Evolutionary conservation across 2,113 vertebrate genomes (phyloP).

Genomic region (Xenopus borealis): DNA sequence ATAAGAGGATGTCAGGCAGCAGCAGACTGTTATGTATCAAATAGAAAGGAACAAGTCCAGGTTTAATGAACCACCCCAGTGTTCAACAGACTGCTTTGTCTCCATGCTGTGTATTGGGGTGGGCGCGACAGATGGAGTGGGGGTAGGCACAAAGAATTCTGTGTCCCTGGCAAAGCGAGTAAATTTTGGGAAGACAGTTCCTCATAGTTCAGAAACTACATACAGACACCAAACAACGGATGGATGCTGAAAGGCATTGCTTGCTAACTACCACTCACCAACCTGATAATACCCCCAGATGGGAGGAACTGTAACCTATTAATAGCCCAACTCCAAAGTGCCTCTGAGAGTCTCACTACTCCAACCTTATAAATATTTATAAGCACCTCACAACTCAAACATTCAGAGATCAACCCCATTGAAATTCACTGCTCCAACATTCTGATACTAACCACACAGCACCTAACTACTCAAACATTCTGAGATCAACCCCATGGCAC

Average conservation of each 20-base stretch:
- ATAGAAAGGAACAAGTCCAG: conserved; percentile 12
- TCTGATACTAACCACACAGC: too few species aligned
- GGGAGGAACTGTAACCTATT: too few species aligned
- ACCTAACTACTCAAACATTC: too few species aligned
- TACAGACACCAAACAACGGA: conserved; percentile 5
- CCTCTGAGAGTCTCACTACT: too few species aligned
- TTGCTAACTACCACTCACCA: too few species aligned
- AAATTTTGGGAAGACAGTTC: conserved; percentile 24
- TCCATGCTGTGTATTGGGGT: conserved; percentile 4
- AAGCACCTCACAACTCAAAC: too few species aligned
- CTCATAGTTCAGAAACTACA: conserved; percentile 24
- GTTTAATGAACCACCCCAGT: not conserved
- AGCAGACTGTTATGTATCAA: conserved; percentile 10
- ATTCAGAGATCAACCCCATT: too few species aligned
- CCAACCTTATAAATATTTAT: too few species aligned
- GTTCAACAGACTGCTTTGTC: not conserved
- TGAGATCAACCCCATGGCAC: too few species aligned
- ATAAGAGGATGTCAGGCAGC: conserved; percentile 4
- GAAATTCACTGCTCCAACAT: too few species aligned
- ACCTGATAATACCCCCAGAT: too few species aligned
- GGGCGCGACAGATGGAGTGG: conserved; percentile 29
- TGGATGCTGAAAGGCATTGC: not conserved
- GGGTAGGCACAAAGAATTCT: conserved; percentile 27
- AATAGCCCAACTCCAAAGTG: too few species aligned
- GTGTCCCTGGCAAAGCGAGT: conserved; percentile 35